These are phyloP conservation scores for Eristalis tenax DNA, from an alignment of 2,888 invertebrate genomes.

Conservation along the genomic window DNA sequence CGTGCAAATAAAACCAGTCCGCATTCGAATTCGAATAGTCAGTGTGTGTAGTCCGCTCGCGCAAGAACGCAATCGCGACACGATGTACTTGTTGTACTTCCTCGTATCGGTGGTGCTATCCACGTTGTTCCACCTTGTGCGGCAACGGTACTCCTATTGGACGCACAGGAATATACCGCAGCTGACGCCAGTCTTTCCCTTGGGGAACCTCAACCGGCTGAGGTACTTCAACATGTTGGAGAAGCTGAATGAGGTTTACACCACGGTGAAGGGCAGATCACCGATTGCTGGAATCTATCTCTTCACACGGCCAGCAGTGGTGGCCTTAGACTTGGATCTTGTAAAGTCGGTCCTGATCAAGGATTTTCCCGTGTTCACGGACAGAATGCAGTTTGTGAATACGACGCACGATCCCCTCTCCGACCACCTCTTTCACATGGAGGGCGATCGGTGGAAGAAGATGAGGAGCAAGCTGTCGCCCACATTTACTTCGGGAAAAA, in stretches of 20 bases:
- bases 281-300: slow-evolving; percentile 75
- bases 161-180: slow-evolving; percentile 73
- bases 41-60: neutral
- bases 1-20: neutral
- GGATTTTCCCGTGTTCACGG: slow-evolving; percentile 79
- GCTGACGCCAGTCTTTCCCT: slow-evolving; percentile 72
- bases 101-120: slow-evolving; percentile 67
- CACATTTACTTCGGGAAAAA: slow-evolving; percentile 82
- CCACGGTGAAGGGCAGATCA: slow-evolving; percentile 73
- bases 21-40: neutral
- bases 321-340: slow-evolving; percentile 77
- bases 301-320: slow-evolving; percentile 74
- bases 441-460: slow-evolving; percentile 81
- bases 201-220: slow-evolving; percentile 74
- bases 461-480: slow-evolving; percentile 81
- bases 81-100: slow-evolving; percentile 73
- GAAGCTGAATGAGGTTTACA: slow-evolving; percentile 75
- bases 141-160: slow-evolving; percentile 75
- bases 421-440: slow-evolving; percentile 77
- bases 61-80: neutral
- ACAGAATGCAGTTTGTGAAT: slow-evolving; percentile 75
- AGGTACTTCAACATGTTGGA: slow-evolving; percentile 70
- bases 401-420: slow-evolving; percentile 76
- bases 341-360: slow-evolving; percentile 78
- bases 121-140: slow-evolving; percentile 69